Conservation (phyloP, 2,797 vertebrate genomes). For the Gymnothorax javanicus region DNA sequence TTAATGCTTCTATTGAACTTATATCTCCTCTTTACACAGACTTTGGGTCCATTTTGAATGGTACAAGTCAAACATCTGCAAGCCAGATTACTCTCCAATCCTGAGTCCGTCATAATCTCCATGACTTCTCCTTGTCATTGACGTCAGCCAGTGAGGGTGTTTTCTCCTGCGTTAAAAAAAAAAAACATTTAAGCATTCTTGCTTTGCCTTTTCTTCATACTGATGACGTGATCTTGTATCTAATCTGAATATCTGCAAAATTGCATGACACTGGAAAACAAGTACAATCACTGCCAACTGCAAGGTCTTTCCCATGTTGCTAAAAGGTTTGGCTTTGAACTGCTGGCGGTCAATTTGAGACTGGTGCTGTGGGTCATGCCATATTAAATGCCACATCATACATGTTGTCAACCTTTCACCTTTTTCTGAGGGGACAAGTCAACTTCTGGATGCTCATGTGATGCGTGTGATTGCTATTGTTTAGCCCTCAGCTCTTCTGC, state of each 20-base stretch:
- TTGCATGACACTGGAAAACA: constrained; percentile 27
- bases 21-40: background rate
- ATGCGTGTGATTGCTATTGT: background rate
- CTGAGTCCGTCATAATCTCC: constrained; percentile 46
- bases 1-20: background rate
- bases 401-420: background rate
- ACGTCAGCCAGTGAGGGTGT: constrained; percentile 35
- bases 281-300: background rate
- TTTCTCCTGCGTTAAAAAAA: background rate
- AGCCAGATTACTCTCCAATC: constrained; percentile 43
- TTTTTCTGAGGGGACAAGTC: background rate
- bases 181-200: constrained; percentile 29
- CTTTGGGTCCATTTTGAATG: constrained; percentile 31
- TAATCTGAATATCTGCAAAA: constrained; percentile 33
- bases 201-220: constrained; percentile 52
- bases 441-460: background rate
- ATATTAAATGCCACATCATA: background rate
- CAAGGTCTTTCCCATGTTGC: background rate
- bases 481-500: background rate
- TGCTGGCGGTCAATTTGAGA: no score
- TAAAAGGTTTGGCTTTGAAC: background rate
- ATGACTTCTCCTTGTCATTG: constrained; percentile 55
- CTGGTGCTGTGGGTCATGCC: background rate
- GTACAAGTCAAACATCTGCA: constrained; percentile 50
- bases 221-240: constrained; percentile 31